Evolutionary conservation across 2,888 invertebrate genomes (phyloP).

Genomic region (Yponomeuta plumbellus): DNA sequence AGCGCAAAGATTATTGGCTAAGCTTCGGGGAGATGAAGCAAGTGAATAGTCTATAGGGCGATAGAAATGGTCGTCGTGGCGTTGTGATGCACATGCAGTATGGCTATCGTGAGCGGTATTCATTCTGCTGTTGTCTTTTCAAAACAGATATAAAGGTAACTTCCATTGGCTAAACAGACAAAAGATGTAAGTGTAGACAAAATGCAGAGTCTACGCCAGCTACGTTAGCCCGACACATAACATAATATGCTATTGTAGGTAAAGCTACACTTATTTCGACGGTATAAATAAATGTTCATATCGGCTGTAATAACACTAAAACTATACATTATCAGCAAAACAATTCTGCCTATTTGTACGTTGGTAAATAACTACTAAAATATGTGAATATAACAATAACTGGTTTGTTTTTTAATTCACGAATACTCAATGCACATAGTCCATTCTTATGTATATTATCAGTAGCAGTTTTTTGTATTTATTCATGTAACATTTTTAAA

Average conservation of each 20-base stretch:
- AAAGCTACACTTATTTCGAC: not conserved
- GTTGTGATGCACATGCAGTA: too few species aligned
- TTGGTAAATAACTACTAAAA: not conserved
- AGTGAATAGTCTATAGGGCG: too few species aligned
- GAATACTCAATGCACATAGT: not conserved
- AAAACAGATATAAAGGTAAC: too few species aligned
- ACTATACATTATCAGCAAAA: not conserved
- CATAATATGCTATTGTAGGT: not conserved
- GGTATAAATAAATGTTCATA: not conserved
- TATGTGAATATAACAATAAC: not conserved
- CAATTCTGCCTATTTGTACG: not conserved
- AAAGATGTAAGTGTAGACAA: too few species aligned
- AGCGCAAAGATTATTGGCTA: too few species aligned
- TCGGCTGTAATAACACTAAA: not conserved
- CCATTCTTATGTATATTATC: not conserved
- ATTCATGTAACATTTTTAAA: conserved; percentile 3
- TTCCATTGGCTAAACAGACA: too few species aligned
- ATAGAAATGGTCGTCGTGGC: too few species aligned
- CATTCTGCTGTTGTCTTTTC: too few species aligned
- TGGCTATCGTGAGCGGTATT: too few species aligned
- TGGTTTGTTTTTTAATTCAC: not conserved
- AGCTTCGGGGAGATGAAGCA: too few species aligned
- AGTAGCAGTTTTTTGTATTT: conserved; percentile 7
- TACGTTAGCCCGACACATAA: too few species aligned
- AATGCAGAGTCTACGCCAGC: too few species aligned